Percentiles rank a stretch among this genome's conserved stretches.
Conservation (phyloP, 2,888 invertebrate genomes). For the Melinopterus prodromus region DNA sequence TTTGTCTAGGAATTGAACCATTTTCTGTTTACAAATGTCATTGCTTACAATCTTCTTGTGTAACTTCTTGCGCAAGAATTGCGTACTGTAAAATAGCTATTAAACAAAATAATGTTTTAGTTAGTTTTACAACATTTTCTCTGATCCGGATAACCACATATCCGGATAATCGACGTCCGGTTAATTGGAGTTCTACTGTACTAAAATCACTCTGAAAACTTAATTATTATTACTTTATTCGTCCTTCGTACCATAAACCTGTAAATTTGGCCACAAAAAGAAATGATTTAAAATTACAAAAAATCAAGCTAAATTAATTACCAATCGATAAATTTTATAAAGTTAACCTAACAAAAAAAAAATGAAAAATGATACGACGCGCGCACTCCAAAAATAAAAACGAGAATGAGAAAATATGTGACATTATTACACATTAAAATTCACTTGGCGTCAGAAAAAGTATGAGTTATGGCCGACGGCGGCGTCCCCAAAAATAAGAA, state of each 20-base stretch:
- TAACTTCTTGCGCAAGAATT: too few species aligned
- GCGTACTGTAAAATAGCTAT: too few species aligned
- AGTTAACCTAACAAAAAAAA: neutral
- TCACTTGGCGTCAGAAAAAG: slow-evolving; percentile 37
- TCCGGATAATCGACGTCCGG: too few species aligned
- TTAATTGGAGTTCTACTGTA: too few species aligned
- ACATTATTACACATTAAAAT: slow-evolving; percentile 37
- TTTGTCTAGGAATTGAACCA: too few species aligned
- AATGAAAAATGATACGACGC: neutral
- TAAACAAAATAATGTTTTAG: too few species aligned
- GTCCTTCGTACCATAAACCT: too few species aligned
- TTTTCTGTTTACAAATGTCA: too few species aligned
- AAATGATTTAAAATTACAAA: neutral
- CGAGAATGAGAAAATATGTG: slow-evolving; percentile 26
- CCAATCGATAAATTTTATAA: neutral
- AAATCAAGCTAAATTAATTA: neutral
- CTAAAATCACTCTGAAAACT: too few species aligned
- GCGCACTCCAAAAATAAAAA: slow-evolving; percentile 1
- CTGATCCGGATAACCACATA: too few species aligned
- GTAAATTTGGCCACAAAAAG: neutral
- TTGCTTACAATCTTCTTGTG: too few species aligned
- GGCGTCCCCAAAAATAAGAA: slow-evolving; percentile 35
- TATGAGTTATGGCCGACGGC: slow-evolving; percentile 36
- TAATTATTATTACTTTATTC: neutral
- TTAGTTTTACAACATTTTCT: too few species aligned